Evolutionary conservation across 2,797 vertebrate species (phyloP).

Genomic region (Ceryle rudis): DNA sequence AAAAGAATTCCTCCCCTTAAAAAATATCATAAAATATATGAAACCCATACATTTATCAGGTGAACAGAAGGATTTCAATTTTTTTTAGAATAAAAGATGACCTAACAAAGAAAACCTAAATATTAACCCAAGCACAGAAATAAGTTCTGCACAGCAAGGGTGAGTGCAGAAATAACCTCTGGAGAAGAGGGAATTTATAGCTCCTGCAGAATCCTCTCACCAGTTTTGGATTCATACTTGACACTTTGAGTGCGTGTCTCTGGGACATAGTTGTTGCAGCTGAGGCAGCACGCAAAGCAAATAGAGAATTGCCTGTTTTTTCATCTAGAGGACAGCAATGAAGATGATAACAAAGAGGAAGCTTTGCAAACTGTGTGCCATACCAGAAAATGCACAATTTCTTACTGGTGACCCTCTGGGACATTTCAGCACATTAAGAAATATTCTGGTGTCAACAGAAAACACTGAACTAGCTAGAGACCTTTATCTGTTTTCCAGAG

Average conservation of each 20-base stretch:
- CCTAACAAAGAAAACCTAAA: background rate
- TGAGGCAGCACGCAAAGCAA: slow-evolving; percentile 3
- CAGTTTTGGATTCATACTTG: background rate
- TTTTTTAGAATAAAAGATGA: background rate
- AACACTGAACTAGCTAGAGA: slow-evolving; percentile 3
- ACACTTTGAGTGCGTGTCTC: background rate
- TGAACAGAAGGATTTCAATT: background rate
- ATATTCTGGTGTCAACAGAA: slow-evolving; percentile 31
- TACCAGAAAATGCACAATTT: background rate
- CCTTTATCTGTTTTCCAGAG: slow-evolving; percentile 10
- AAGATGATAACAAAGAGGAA: slow-evolving; percentile 8
- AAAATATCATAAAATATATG: background rate
- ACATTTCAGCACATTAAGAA: slow-evolving; percentile 10
- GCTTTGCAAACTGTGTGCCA: background rate
- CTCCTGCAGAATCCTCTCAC: background rate
- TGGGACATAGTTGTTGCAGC: background rate
- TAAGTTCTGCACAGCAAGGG: background rate
- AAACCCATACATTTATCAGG: background rate
- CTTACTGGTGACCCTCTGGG: background rate
- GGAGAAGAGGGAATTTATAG: background rate
- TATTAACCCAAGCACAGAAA: background rate
- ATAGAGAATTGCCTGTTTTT: background rate
- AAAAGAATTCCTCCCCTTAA: background rate
- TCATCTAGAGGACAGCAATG: background rate
- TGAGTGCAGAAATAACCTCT: slow-evolving; percentile 12